Evolutionary conservation across 2,888 invertebrate species (phyloP).

Genomic region (Fragum fragum): DNA sequence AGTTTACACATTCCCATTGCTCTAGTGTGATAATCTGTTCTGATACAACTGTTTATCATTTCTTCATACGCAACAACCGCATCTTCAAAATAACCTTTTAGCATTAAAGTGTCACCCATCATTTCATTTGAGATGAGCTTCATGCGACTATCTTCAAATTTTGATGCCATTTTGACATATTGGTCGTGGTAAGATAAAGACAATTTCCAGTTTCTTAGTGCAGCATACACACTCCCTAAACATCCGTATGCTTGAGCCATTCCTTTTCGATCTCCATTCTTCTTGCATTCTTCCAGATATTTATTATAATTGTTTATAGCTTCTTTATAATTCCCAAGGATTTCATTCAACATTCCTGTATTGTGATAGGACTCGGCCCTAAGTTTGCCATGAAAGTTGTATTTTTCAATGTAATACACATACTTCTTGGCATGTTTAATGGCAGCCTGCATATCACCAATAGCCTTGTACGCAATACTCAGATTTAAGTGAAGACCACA

Average conservation of each 20-base stretch:
- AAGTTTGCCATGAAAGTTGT: slow-evolving; percentile 68
- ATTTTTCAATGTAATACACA: slow-evolving; percentile 69
- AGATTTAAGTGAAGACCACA: slow-evolving; percentile 84
- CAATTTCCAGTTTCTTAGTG: slow-evolving; percentile 79
- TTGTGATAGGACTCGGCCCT: slow-evolving; percentile 82
- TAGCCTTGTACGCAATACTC: slow-evolving; percentile 85
- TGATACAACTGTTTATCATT: slow-evolving; percentile 69
- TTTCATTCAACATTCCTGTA: slow-evolving; percentile 83
- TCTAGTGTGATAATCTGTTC: slow-evolving; percentile 71
- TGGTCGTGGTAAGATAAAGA: slow-evolving; percentile 83
- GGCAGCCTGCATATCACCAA: slow-evolving; percentile 81
- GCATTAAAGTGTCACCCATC: slow-evolving; percentile 81
- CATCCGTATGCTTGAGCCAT: slow-evolving; percentile 84
- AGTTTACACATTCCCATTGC: slow-evolving; percentile 80
- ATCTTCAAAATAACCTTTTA: slow-evolving; percentile 76
- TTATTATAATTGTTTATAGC: slow-evolving; percentile 81
- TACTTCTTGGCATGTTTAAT: slow-evolving; percentile 79
- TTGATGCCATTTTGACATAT: slow-evolving; percentile 77
- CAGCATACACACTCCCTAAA: slow-evolving; percentile 83
- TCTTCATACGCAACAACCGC: slow-evolving; percentile 75
- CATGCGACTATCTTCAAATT: slow-evolving; percentile 74
- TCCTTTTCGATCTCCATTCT: slow-evolving; percentile 74
- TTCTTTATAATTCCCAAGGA: slow-evolving; percentile 79
- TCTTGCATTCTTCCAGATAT: slow-evolving; percentile 77
- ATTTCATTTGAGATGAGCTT: slow-evolving; percentile 80